Percentiles rank a stretch among this genome's conserved stretches.
These are phyloP conservation scores for Crypturellus undulatus DNA, from an alignment of 2,113 vertebrate species.

Conservation along the genomic window DNA sequence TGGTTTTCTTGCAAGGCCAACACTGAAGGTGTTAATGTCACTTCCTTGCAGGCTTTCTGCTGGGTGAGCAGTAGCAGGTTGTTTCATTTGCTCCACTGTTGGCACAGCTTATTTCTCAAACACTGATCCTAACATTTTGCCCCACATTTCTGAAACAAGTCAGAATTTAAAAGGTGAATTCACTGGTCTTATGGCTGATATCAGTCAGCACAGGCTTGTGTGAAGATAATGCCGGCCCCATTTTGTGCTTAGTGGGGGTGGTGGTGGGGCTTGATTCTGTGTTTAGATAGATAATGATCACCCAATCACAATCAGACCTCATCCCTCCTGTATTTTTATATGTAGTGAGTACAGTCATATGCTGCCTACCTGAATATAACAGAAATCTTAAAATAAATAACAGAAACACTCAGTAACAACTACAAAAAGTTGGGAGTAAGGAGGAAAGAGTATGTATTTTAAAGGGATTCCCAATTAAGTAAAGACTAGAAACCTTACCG, in stretches of 20 bases:
- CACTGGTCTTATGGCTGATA: neutral
- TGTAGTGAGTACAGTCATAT: neutral
- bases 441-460: neutral
- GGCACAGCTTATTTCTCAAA: accelerated
- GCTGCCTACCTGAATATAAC: neutral
- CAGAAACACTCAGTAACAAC: neutral
- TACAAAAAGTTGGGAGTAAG: neutral
- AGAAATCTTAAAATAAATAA: conserved; percentile 4
- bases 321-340: neutral
- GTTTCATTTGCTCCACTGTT: neutral
- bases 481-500: neutral
- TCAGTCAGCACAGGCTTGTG: neutral
- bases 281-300: neutral
- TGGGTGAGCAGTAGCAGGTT: neutral
- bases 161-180: neutral
- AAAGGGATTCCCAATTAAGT: neutral
- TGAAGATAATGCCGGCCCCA: neutral
- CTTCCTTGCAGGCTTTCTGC: neutral
- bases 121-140: neutral
- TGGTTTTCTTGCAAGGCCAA: neutral
- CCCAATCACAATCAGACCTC: neutral
- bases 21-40: neutral
- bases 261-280: neutral
- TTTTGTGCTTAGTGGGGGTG: neutral
- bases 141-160: neutral